A percentile compares a stretch with the other conserved stretches of the same genome.
These are phyloP conservation scores for Eulemur mongoz DNA, from an alignment of 2,797 vertebrate species.

Conservation along the genomic window DNA sequence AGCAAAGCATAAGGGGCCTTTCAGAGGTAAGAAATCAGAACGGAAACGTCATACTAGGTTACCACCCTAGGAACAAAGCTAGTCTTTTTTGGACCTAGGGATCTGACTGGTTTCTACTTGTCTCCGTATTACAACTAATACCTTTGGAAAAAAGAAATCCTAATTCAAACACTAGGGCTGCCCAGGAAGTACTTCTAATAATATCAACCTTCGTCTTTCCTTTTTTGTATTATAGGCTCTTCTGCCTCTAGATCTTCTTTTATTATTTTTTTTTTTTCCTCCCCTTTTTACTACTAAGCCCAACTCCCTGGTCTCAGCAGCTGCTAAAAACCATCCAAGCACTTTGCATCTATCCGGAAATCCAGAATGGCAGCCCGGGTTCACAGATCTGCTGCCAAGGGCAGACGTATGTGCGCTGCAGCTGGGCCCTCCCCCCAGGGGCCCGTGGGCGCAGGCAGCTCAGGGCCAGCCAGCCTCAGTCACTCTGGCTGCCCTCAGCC, in stretches of 20 bases:
- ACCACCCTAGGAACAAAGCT: background rate
- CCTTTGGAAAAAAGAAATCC: background rate
- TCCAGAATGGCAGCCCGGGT: slow-evolving; percentile 43
- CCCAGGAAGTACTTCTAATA: background rate
- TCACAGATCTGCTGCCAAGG: slow-evolving; percentile 23
- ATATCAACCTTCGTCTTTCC: background rate
- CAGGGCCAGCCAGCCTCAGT: background rate
- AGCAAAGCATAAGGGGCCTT: background rate
- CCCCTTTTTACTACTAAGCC: background rate
- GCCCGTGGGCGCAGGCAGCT: background rate
- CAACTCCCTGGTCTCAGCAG: slow-evolving; percentile 21
- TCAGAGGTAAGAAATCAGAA: background rate
- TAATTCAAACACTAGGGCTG: background rate
- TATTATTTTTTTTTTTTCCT: background rate
- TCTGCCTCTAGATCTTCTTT: background rate
- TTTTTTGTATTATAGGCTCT: background rate
- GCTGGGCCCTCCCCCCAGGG: background rate
- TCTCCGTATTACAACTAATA: background rate
- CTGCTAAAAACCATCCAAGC: slow-evolving; percentile 54
- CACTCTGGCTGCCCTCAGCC: background rate
- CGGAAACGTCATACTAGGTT: background rate
- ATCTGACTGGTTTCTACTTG: background rate
- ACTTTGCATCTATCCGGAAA: slow-evolving; percentile 64
- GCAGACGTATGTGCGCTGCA: background rate
- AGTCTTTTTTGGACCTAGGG: background rate